A percentile compares a stretch with the other conserved stretches of the same genome.
Evolutionary conservation across 2,888 invertebrate species (phyloP).

Genomic region (Diaperis boleti): DNA sequence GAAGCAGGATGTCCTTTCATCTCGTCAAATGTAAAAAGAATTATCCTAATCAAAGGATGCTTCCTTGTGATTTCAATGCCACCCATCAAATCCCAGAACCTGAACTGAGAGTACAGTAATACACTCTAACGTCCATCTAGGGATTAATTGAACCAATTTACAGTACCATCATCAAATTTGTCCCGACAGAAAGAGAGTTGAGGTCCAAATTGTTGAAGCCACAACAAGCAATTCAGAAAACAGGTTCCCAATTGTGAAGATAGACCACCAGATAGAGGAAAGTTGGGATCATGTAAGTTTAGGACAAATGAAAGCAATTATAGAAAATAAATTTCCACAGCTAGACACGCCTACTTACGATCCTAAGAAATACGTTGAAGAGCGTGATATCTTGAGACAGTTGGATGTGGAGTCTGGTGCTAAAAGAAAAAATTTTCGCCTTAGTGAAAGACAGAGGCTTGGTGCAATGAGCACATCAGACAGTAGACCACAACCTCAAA

Average conservation of each 20-base stretch:
- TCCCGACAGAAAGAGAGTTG: conserved; percentile 37
- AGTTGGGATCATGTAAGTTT: conserved; percentile 51
- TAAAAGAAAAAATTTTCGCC: conserved; percentile 9
- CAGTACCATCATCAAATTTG: conserved; percentile 46
- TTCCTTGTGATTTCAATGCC: conserved; percentile 70
- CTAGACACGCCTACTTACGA: conserved; percentile 5
- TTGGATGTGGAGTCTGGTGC: conserved; percentile 13
- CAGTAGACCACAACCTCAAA: neutral
- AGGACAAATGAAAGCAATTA: neutral
- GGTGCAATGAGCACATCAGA: neutral
- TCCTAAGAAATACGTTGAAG: conserved; percentile 6
- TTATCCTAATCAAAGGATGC: conserved; percentile 62
- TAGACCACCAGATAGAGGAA: conserved; percentile 39
- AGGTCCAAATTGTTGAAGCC: conserved; percentile 33
- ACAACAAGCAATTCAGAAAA: conserved; percentile 14
- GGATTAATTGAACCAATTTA: conserved; percentile 9
- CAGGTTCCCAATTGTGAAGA: conserved; percentile 35
- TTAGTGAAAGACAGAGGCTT: conserved; percentile 18
- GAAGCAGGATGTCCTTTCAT: conserved; percentile 69
- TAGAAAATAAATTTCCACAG: neutral
- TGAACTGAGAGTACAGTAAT: conserved; percentile 66
- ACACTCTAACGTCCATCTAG: neutral
- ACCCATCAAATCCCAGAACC: conserved; percentile 69
- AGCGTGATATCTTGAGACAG: neutral
- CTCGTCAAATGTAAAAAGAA: conserved; percentile 69